These are phyloP conservation scores for Lagodon rhomboides DNA, from an alignment of 2,797 vertebrate species.

Conservation along the genomic window DNA sequence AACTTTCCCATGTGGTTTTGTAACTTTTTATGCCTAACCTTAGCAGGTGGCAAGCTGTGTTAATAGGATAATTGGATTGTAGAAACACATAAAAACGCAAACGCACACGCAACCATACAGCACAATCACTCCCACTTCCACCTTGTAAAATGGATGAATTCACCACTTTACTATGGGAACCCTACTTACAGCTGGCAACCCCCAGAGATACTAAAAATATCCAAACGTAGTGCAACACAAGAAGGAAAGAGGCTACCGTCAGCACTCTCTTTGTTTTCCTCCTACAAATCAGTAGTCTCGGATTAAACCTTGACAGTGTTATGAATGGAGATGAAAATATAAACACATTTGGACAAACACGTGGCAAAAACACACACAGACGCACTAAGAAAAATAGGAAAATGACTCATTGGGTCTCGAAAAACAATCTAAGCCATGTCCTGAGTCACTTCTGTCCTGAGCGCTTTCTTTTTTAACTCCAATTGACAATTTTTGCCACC, in stretches of 20 bases:
- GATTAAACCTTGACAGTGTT: background rate
- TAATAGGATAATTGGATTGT: conserved; percentile 64
- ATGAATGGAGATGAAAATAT: conserved; percentile 1
- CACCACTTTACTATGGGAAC: conserved; percentile 50
- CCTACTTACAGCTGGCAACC: conserved; percentile 39
- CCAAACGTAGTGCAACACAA: background rate
- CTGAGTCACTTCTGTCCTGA: conserved; percentile 32
- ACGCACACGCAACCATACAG: conserved; percentile 48
- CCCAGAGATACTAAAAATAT: conserved; percentile 32
- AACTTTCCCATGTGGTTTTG: conserved; percentile 28
- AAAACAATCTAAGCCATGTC: conserved; percentile 10
- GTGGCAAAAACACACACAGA: background rate
- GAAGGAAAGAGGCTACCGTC: conserved; percentile 8
- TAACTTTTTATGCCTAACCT: conserved; percentile 39
- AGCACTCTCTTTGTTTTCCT: conserved; percentile 1
- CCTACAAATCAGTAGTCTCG: background rate
- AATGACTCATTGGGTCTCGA: background rate
- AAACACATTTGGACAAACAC: background rate
- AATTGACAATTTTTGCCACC: conserved; percentile 71
- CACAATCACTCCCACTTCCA: conserved; percentile 49
- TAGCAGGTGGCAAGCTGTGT: conserved; percentile 43
- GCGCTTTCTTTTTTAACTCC: conserved; percentile 31
- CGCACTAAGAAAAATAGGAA: background rate
- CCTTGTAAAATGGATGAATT: conserved; percentile 62
- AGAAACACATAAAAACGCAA: conserved; percentile 42